Evolutionary conservation across 2,888 invertebrate genomes (phyloP).

Genomic region (Leptura quadrifasciata): DNA sequence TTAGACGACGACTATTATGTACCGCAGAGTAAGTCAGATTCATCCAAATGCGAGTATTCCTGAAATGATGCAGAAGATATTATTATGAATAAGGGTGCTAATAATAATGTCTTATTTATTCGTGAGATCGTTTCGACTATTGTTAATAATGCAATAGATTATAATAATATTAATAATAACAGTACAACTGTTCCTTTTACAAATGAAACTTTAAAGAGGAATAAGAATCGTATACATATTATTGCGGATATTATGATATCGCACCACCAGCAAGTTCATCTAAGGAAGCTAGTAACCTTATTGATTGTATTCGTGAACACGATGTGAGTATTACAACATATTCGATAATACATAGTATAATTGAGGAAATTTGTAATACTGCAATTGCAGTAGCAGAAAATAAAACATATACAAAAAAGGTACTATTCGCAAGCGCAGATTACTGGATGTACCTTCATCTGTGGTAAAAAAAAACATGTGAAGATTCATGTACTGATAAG

Average conservation of each 20-base stretch:
- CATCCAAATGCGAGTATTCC: constrained; percentile 14
- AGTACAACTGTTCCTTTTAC: constrained; percentile 4
- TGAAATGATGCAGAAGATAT: constrained; percentile 3
- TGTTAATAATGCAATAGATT: constrained; percentile 10
- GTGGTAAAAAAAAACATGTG: constrained; percentile 11
- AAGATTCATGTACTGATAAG: neutral
- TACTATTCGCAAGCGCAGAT: constrained; percentile 17
- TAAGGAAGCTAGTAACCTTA: constrained; percentile 9
- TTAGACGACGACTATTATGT: constrained; percentile 13
- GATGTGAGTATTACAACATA: neutral
- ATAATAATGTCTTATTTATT: constrained; percentile 15
- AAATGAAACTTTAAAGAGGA: constrained; percentile 13
- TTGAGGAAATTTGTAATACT: constrained; percentile 10
- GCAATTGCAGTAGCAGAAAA: constrained; percentile 5
- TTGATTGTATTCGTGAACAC: neutral
- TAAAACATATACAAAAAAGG: constrained; percentile 1
- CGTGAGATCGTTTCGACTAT: neutral
- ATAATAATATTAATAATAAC: constrained; percentile 10
- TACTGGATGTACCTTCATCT: constrained; percentile 10
- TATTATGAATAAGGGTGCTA: constrained; percentile 1
- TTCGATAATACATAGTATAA: constrained; percentile 8
- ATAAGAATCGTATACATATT: constrained; percentile 13
- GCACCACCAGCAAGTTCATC: constrained; percentile 8
- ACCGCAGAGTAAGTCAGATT: constrained; percentile 12
- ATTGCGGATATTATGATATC: constrained; percentile 5